Evolutionary conservation across 1,140 invertebrate species (phyloP).

Genomic region (Rhynchophorus ferrugineus): DNA sequence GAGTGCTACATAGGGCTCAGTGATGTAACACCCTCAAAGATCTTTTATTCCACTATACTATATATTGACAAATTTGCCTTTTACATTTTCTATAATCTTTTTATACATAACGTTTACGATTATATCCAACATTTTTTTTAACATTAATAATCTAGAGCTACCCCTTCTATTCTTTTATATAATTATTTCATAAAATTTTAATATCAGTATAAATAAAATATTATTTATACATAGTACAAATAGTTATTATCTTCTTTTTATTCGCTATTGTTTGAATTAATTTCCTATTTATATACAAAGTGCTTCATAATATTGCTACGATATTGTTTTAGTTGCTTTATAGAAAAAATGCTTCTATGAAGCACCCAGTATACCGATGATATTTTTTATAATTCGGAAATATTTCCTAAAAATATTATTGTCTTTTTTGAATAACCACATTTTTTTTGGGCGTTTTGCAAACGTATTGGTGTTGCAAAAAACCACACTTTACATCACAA

Average conservation of each 20-base stretch:
- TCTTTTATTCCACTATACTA: background rate
- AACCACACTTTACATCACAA: background rate
- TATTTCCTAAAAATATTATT: conserved; percentile 20
- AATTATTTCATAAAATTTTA: too few species aligned
- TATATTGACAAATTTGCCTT: conserved; percentile 7
- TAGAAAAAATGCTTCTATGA: background rate
- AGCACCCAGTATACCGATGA: background rate
- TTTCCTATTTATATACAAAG: background rate
- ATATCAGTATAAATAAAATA: background rate
- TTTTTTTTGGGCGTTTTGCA: background rate
- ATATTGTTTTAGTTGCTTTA: too few species aligned
- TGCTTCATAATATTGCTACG: background rate
- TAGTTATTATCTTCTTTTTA: background rate
- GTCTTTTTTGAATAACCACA: conserved; percentile 8
- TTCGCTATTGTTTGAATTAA: background rate
- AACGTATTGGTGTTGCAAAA: background rate
- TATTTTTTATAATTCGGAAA: conserved; percentile 14
- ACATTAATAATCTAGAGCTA: background rate
- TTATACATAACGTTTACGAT: background rate
- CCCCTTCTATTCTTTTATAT: too few species aligned
- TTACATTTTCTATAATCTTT: conserved; percentile 2
- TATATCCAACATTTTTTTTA: background rate
- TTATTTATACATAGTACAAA: background rate
- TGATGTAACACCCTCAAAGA: conserved; percentile 13
- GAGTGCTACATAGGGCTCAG: conserved; percentile 19